Evolutionary conservation across 2,113 vertebrate genomes (phyloP).

Genomic region (Plecturocebus donacophilus): DNA sequence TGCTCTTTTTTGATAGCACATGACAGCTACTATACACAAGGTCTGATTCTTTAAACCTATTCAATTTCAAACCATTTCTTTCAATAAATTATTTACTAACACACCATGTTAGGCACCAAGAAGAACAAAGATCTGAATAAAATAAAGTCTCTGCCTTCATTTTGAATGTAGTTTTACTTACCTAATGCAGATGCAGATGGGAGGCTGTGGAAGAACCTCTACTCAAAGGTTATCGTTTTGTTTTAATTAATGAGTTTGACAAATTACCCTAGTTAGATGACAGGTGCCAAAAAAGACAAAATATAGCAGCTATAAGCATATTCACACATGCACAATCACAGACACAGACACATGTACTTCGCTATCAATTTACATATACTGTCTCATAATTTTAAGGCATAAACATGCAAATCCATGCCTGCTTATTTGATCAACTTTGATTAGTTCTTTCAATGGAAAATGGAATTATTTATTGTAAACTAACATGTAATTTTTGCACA

Average conservation of each 20-base stretch:
- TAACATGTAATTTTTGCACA: background rate
- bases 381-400: background rate
- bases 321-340: background rate
- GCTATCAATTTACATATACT: background rate
- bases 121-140: background rate
- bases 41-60: background rate
- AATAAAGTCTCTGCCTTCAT: background rate
- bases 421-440: background rate
- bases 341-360: background rate
- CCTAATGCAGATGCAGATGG: background rate
- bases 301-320: background rate
- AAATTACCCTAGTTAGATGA: background rate
- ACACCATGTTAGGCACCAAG: background rate
- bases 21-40: background rate
- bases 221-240: background rate
- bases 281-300: conserved; percentile 25
- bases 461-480: background rate
- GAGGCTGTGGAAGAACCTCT: background rate
- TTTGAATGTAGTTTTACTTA: background rate
- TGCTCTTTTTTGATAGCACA: background rate
- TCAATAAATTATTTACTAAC: background rate
- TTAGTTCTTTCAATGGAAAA: background rate
- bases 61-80: background rate
- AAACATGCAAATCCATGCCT: background rate
- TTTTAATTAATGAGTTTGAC: conserved; percentile 46